phyloP scores from a whole-genome alignment of 2,797 vertebrate species.

The Gallinago solitaria region DNA sequence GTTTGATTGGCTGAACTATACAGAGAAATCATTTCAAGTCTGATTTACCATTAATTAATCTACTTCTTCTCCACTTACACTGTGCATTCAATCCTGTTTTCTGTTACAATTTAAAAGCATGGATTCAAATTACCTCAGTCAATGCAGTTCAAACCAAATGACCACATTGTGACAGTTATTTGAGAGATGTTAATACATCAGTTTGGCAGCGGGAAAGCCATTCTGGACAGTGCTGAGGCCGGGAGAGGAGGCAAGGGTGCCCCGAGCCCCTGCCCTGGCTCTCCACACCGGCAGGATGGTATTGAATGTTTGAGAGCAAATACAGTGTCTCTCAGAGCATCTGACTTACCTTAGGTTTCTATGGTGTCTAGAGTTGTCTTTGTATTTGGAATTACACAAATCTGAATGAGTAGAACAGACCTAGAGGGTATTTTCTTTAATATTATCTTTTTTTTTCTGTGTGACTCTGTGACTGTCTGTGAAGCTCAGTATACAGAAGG shows the following conservation, averaged over 20 bases:
- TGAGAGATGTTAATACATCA: not conserved
- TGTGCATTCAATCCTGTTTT: not conserved
- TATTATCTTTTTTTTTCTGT: not conserved
- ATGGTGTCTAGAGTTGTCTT: not conserved
- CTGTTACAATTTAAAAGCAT: not conserved
- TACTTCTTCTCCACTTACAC: not conserved
- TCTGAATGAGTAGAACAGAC: not conserved
- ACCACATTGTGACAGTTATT: not conserved
- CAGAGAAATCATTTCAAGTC: not conserved
- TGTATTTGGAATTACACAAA: not conserved
- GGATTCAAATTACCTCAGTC: not conserved
- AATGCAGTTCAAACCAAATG: not conserved
- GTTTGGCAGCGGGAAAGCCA: not conserved
- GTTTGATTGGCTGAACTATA: not conserved
- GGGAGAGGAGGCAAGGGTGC: accelerated
- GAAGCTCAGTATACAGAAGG: not conserved
- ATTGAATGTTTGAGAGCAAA: not conserved
- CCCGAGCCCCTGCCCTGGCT: not conserved
- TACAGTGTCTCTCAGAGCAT: not conserved
- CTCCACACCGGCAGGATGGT: not conserved
- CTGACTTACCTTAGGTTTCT: not conserved
- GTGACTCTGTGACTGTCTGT: not conserved
- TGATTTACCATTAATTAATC: not conserved
- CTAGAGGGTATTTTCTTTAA: not conserved
- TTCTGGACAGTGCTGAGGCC: not conserved